Base-by-base conservation (phyloP, 2,113 vertebrate genomes). In the Malurus elegans region DNA sequence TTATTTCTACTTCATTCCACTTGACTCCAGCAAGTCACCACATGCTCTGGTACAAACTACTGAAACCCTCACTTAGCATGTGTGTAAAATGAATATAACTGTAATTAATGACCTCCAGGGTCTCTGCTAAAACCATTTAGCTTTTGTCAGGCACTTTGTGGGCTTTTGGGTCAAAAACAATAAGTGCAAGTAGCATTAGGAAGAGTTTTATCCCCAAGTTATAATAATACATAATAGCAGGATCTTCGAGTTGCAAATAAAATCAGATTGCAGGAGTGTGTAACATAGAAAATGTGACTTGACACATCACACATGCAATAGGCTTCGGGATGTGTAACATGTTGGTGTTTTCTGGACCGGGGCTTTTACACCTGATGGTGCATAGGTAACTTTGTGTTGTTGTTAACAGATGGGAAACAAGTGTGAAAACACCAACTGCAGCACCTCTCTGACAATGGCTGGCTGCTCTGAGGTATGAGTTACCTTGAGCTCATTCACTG, bases 31-130 rank as follows among this genome's bases (percentile, higher is more conserved):
- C 45, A 89, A 89, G 73, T 72, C 73, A 81, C 58, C 6, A 12
- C 17, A 48, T 44, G 72, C 40, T 76, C 15, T 53, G 40, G 34
- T 18, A 42, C 42, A 73, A 88, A 93, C 47, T 83, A 79, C 44
- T 90, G 90, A 97, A 94, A 96, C 88, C 86, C 64, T 83, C 79
- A 94, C 40, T 96, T 96, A 95, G 57, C 48, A 51, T 88, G 67
- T 78, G 58, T 83, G 51, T 79, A 95, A 94, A 96, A 88, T 34
- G 44, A 48, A 51, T 94, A 80, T 71, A 92, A 86, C 81, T 90
- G 26, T 88, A 95, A 94, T 90, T 76, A 88, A 91, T 81, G 92
- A 94, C 88, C 90, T 93, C n/a, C 54, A 56, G 26, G 71, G 93
- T 88, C 93, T 92, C 79, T 90, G 79, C 60, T 78, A 93, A 95